phyloP scores from a whole-genome alignment of 2,888 invertebrate genomes.

The Archips xylosteana region DNA sequence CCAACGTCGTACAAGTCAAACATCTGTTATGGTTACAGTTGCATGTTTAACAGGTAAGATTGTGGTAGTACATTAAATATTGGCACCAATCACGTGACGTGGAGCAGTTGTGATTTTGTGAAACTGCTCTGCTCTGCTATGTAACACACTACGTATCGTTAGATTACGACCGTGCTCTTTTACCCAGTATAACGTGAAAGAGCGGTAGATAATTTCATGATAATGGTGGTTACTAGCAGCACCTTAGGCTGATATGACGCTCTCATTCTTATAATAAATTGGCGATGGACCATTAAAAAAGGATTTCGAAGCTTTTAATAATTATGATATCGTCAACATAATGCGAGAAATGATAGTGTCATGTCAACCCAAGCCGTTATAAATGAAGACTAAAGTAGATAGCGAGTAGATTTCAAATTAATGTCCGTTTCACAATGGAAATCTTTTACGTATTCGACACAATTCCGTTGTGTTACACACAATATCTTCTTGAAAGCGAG shows the following conservation, averaged over 20 bases:
- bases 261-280: not conserved
- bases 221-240: not conserved
- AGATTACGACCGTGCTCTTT: not conserved
- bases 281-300: not conserved
- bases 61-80: slow-evolving; percentile 3
- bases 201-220: not conserved
- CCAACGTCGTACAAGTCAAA: too few relatives aligned
- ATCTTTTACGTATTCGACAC: not conserved
- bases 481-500: not conserved
- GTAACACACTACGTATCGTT: not conserved
- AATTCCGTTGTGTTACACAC: slow-evolving; percentile 1
- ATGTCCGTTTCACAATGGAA: slow-evolving; percentile 1
- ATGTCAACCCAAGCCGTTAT: slow-evolving; percentile 11
- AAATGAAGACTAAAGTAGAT: slow-evolving; percentile 35
- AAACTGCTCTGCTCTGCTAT: not conserved
- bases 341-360: not conserved
- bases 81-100: not conserved
- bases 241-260: not conserved
- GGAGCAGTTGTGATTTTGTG: slow-evolving; percentile 1
- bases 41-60: not conserved
- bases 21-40: not conserved
- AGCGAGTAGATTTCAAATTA: slow-evolving; percentile 22
- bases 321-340: not conserved
- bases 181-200: not conserved
- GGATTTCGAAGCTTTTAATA: not conserved